Base-by-base conservation (phyloP, 92 coral and sea anemone species). In the Pocillopora meandrina region DNA sequence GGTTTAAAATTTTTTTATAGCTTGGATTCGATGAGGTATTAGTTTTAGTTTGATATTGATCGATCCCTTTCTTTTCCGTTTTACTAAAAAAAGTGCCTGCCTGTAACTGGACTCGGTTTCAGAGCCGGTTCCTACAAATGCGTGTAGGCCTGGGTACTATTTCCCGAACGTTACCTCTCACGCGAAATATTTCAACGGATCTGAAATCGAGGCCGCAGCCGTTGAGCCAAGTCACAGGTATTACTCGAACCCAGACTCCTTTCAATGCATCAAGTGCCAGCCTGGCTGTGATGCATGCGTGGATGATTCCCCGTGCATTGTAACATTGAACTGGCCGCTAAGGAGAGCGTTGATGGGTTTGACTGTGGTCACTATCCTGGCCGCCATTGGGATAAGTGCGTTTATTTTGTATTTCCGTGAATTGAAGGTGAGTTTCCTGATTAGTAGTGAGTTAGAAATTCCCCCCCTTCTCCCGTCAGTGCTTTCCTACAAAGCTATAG, bases 111-210 rank as follows among this genome's bases (percentile, higher is more conserved):
- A 2, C 93, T 84, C 69, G 98, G 98, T 61, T 94, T 94, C 75
- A 86, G 91, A 80, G 95, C 95, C 12, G 98, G 98, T 62, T 94
- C 98, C 4, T 94, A 94, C 93, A 92, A 87, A 63, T 94, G 98
- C 76, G 63, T 94, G 98, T 83, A 94, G 90, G 86, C 91, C 95
- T 87, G 98, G 98, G 71, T 90, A 68, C 92, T 94, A 87, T 71
- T 92, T 92, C 72, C 95, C 98, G 10, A 84, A 81, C 71, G 82
- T 78, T 55, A 58, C 87, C 52, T 60, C 86, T 72, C 79, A 65
- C 23, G 75, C 52, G 11, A 85, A 84, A 18, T 94, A 86, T 76
- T 94, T 92, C 86, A 94, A 94, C 84, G 98, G 98, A 8, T 72
- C 98, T 47, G 88, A 56, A 35, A 68, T 94, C 73, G 98, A 94